Conservation (phyloP, 2,797 vertebrate genomes). For the Poecilia picta region DNA sequence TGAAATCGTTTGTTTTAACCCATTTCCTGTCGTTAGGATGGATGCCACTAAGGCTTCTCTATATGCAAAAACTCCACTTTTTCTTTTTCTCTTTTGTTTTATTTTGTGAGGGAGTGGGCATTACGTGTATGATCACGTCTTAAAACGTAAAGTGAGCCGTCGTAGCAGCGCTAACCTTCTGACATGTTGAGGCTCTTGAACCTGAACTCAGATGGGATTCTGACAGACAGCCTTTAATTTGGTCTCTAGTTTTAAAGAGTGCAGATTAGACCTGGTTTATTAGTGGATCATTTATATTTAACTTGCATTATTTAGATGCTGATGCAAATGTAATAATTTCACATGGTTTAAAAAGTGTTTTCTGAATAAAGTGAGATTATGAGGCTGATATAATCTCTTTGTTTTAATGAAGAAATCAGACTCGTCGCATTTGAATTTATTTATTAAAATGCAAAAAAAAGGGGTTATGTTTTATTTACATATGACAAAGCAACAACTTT, state of each 20-base stretch:
- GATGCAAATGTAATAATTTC: slow-evolving; percentile 29
- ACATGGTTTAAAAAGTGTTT: slow-evolving; percentile 58
- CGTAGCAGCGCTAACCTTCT: slow-evolving; percentile 7
- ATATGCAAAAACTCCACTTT: slow-evolving; percentile 13
- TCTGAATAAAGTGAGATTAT: slow-evolving; percentile 71
- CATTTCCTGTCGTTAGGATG: slow-evolving; percentile 5
- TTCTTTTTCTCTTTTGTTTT: slow-evolving; percentile 20
- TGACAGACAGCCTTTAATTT: not conserved
- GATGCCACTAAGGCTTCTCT: slow-evolving; percentile 35
- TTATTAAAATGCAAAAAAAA: slow-evolving; percentile 74
- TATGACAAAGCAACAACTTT: slow-evolving; percentile 6
- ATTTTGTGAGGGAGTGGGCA: not conserved
- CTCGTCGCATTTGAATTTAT: slow-evolving; percentile 40
- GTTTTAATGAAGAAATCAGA: not conserved
- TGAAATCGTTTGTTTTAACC: slow-evolving; percentile 6
- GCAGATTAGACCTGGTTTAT: slow-evolving; percentile 45
- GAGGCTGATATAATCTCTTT: slow-evolving; percentile 14
- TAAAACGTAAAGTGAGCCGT: slow-evolving; percentile 22
- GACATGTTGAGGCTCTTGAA: not conserved
- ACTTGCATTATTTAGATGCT: slow-evolving; percentile 49
- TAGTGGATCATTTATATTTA: slow-evolving; percentile 63
- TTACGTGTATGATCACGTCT: slow-evolving; percentile 30
- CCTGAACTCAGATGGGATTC: slow-evolving; percentile 31
- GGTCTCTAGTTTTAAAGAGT: slow-evolving; percentile 27
- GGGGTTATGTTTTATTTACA: slow-evolving; percentile 46